phyloP scores from a whole-genome alignment of 2,888 invertebrate genomes.

The Nycteola revayana region DNA sequence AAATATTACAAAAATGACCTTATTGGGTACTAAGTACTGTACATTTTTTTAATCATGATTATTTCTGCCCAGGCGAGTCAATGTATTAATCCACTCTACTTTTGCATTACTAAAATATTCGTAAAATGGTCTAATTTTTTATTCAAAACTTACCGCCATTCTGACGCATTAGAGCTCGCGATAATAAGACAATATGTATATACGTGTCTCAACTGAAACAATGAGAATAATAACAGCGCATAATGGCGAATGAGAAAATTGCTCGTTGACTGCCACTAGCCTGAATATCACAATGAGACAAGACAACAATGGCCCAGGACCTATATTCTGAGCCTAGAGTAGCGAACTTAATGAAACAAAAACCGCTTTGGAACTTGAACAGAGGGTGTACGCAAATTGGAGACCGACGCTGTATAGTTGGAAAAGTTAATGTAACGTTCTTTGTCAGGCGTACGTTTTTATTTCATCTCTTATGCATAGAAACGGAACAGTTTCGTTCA shows the following conservation, averaged over 20 bases:
- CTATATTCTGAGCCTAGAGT: slow-evolving; percentile 63
- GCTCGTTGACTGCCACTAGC: slow-evolving; percentile 66
- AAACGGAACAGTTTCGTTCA: slow-evolving; percentile 9
- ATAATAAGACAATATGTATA: slow-evolving; percentile 59
- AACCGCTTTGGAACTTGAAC: slow-evolving; percentile 57
- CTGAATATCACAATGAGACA: slow-evolving; percentile 67
- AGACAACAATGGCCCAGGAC: slow-evolving; percentile 66
- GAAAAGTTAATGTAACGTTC: slow-evolving; percentile 26
- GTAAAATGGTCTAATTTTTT: slow-evolving; percentile 21
- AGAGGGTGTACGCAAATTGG: slow-evolving; percentile 61
- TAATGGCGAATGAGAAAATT: slow-evolving; percentile 76
- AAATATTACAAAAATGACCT: too few species aligned
- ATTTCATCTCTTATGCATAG: slow-evolving; percentile 17
- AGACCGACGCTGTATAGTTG: slow-evolving; percentile 31
- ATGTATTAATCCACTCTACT: too few species aligned
- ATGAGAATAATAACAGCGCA: slow-evolving; percentile 70
- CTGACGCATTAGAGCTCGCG: slow-evolving; percentile 39
- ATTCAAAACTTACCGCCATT: slow-evolving; percentile 26
- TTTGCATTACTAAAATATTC: too few species aligned
- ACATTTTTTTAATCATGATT: too few species aligned
- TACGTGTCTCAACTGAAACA: slow-evolving; percentile 63
- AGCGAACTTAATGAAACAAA: slow-evolving; percentile 67
- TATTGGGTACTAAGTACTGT: too few species aligned
- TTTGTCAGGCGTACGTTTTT: slow-evolving; percentile 28
- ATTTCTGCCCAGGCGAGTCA: too few species aligned